Conservation (phyloP, 1,140 invertebrate genomes). For the Bathynomus jamesi region DNA sequence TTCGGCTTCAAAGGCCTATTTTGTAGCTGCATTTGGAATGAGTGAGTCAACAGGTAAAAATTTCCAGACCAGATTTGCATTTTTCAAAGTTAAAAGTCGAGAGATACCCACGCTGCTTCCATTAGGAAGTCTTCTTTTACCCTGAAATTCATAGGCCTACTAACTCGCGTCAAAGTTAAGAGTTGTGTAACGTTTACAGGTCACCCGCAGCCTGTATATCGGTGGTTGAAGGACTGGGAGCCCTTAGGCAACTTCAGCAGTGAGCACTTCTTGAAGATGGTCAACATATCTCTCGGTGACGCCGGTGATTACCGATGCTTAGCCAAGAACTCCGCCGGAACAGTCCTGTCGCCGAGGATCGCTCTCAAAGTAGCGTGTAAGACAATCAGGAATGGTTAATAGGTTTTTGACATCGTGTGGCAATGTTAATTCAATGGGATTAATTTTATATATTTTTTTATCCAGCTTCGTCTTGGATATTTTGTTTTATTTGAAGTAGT, state of each 20-base stretch:
- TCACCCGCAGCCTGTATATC: conserved; percentile 75
- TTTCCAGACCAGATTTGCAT: no score
- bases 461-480: background rate
- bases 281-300: conserved; percentile 64
- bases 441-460: background rate
- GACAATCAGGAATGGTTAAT: conserved; percentile 45
- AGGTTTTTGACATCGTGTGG: background rate
- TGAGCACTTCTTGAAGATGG: conserved; percentile 71
- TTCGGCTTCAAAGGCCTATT: no score
- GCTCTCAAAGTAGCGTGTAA: conserved; percentile 81
- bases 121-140: no score
- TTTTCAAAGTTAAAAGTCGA: no score
- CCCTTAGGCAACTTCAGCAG: conserved; percentile 38
- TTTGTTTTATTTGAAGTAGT: background rate
- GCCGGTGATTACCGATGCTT: conserved; percentile 84
- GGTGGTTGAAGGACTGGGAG: conserved; percentile 75
- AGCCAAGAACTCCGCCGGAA: conserved; percentile 78
- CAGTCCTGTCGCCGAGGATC: conserved; percentile 80
- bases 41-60: no score
- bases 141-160: no score
- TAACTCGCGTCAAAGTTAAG: background rate
- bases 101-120: no score
- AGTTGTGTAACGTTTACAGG: conserved; percentile 50
- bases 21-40: no score
- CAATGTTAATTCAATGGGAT: background rate